Conservation (phyloP, 2,113 vertebrate genomes). For the Cnemophilus loriae region DNA sequence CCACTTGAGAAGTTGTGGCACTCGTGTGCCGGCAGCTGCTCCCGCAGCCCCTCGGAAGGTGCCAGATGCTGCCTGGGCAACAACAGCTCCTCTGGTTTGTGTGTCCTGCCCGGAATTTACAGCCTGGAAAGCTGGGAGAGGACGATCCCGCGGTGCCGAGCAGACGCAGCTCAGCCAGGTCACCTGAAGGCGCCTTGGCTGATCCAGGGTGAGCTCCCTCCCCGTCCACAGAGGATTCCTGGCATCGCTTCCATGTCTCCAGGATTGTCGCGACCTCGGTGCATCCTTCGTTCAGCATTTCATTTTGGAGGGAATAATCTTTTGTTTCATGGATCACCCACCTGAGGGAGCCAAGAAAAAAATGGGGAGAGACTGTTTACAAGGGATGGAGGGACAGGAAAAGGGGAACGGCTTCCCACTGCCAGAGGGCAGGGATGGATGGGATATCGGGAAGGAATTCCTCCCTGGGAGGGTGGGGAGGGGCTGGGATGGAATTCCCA, state of each 20-base stretch:
- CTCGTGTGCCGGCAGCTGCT: slow-evolving; percentile 2
- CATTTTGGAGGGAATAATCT: background rate
- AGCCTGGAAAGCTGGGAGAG: background rate
- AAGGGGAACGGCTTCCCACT: background rate
- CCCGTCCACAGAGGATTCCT: background rate
- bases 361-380: background rate
- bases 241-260: accelerated
- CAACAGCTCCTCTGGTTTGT: background rate
- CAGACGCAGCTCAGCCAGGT: background rate
- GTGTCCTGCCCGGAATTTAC: background rate
- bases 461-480: background rate
- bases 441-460: background rate
- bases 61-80: slow-evolving; percentile 16
- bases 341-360: background rate
- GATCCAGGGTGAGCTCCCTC: background rate
- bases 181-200: background rate
- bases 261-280: background rate
- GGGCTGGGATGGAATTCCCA: background rate
- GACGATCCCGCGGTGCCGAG: background rate
- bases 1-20: background rate
- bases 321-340: background rate
- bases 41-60: background rate
- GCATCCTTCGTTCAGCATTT: background rate
- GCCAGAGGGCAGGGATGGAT: background rate
- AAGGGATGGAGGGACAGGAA: background rate